Evolutionary conservation across 2,113 vertebrate genomes (phyloP), one percentile per base, ranked within the genome.

Genomic region (Xenopus laevis): DNA sequence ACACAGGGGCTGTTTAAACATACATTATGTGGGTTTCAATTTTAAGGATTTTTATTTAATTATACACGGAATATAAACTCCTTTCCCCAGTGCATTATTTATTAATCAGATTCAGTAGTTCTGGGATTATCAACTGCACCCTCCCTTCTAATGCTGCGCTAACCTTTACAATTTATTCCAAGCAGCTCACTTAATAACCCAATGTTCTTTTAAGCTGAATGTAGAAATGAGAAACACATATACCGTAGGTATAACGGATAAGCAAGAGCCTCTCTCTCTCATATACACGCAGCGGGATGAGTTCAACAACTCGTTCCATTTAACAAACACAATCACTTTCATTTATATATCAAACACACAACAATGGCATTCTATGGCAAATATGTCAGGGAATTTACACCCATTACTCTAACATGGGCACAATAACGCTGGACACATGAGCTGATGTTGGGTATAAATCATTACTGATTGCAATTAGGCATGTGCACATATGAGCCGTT

Each of bases 191-290:
- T 75, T 75, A 53, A 69, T 65, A 69, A 75, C 65, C 62, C 68
- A 68, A 75, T 69, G 65, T 75, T 75, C 72, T 68, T 68, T 75
- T 75, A 60, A 68, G 66, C 68, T 23, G 61, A 75, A 57, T 75
- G 73, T 62, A 69, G n/a, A 75, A 75, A 68, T 75, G 73, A 75
- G 68, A 33, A 63, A 62, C 58, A 21, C 58, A 23, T 68, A 69
- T 53, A n/a, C n/a, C n/a, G n/a, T n/a, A 62, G 68, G 60, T 62
- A 68, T 67, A 74, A 40, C 61, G 57, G 23, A 27, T 27, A 27
- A 27, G 72, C 50, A 50, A 12, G 52, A 13, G 65, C 10, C 33
- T 40, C 33, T 7, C 33, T 40, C 44, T 9, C 11, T 60, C 44
- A 13, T 74, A 16, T 6, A 27, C 23, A 27, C 72, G 16, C 72